Conservation (phyloP, 2,797 vertebrate genomes). For the Anguilla marmorata region DNA sequence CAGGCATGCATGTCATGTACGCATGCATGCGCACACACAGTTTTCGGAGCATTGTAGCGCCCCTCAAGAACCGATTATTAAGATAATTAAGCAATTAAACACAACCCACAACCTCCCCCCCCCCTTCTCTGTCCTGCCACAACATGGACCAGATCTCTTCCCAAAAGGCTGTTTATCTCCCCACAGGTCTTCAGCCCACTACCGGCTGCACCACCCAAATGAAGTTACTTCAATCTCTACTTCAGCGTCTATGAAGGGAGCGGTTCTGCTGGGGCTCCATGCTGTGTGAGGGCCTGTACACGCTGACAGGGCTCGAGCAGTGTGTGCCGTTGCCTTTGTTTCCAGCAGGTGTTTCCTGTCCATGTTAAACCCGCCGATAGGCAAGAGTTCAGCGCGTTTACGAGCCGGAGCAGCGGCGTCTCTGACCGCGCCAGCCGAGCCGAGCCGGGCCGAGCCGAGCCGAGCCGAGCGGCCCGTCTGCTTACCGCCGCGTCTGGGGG, state of each 20-base stretch:
- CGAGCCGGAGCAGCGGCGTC: not conserved
- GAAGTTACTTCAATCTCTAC: not conserved
- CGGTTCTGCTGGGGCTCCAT: not conserved
- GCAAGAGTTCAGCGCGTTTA: slow-evolving; percentile 32
- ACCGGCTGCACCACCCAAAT: not conserved
- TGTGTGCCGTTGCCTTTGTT: not conserved
- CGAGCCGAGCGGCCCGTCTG: too few species aligned
- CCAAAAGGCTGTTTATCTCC: not conserved
- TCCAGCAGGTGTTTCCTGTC: slow-evolving; percentile 37
- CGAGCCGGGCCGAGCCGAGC: too few species aligned
- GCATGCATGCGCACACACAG: slow-evolving; percentile 17
- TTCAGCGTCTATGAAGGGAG: not conserved
- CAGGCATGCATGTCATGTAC: not conserved
- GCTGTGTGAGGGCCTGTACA: too few species aligned
- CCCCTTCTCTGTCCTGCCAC: not conserved
- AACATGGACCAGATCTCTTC: not conserved
- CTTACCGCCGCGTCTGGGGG: slow-evolving; percentile 33
- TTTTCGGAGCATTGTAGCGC: slow-evolving; percentile 12
- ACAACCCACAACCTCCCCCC: slow-evolving; percentile 14
- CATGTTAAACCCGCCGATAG: slow-evolving; percentile 4
- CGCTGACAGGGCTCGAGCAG: not conserved
- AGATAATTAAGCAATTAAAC: slow-evolving; percentile 33
- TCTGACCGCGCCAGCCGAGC: not conserved
- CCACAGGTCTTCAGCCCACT: not conserved
- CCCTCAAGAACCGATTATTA: slow-evolving; percentile 25